These are phyloP conservation scores for Anoplopoma fimbria DNA, from an alignment of 2,113 vertebrate genomes.

Conservation along the genomic window DNA sequence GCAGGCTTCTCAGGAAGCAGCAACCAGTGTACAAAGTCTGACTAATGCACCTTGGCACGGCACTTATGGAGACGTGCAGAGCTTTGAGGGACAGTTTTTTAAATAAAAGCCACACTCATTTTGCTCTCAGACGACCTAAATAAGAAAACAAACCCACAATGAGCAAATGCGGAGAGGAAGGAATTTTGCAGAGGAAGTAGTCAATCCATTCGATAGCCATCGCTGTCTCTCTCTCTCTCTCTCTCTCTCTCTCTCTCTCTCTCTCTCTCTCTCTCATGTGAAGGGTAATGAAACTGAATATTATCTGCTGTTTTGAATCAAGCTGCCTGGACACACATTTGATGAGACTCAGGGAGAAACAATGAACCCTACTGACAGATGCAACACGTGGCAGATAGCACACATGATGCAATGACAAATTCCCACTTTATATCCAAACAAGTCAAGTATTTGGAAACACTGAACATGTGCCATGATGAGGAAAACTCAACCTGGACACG, in stretches of 20 bases:
- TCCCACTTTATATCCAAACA: constrained; percentile 42
- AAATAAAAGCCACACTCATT: constrained; percentile 66
- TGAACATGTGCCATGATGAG: constrained; percentile 12
- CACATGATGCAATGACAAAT: constrained; percentile 35
- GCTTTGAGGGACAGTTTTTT: constrained; percentile 55
- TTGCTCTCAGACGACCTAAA: constrained; percentile 64
- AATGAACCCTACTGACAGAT: constrained; percentile 51
- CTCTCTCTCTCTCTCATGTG: constrained; percentile 29
- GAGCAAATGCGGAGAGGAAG: constrained; percentile 66
- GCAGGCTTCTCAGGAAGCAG: constrained; percentile 41
- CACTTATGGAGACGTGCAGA: constrained; percentile 51
- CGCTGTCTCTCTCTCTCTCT: constrained; percentile 6
- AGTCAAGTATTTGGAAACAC: constrained; percentile 40
- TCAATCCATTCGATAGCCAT: constrained; percentile 62
- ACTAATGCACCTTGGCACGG: constrained; percentile 62
- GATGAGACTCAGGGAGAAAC: constrained; percentile 45
- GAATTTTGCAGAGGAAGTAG: constrained; percentile 61
- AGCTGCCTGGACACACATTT: constrained; percentile 45
- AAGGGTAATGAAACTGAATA: constrained; percentile 49
- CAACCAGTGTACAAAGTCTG: constrained; percentile 53
- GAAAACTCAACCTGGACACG: constrained; percentile 27
- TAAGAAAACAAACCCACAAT: constrained; percentile 68
- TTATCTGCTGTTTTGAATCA: constrained; percentile 65
- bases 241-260: constrained; percentile 1
- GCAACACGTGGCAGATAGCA: constrained; percentile 37